phyloP scores from a whole-genome alignment of 2,888 invertebrate species.

The Gari tellinella region DNA sequence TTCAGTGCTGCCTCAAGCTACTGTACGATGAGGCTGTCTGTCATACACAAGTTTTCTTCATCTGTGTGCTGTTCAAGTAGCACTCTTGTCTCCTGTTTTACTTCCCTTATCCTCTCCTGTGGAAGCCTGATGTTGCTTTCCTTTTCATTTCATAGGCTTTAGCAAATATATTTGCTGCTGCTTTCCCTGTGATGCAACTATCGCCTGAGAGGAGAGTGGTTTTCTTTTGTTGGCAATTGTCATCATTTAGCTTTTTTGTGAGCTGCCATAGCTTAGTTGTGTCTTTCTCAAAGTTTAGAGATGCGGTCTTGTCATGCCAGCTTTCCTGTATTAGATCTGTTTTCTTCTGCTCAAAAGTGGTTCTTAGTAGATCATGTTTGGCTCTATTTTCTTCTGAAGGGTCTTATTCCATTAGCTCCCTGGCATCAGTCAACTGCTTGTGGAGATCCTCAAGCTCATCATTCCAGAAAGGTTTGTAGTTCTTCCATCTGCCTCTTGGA shows the following conservation, averaged over 20 bases:
- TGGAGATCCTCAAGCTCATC: slow-evolving; percentile 5
- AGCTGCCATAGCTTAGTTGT: slow-evolving; percentile 24
- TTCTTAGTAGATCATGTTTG: neutral
- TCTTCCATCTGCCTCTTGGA: neutral
- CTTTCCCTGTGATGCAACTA: slow-evolving; percentile 13
- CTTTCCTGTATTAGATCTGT: neutral
- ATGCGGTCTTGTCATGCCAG: slow-evolving; percentile 11
- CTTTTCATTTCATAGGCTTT: slow-evolving; percentile 23
- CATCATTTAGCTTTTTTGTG: slow-evolving; percentile 18
- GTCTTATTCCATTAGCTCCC: slow-evolving; percentile 1
- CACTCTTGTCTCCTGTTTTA: slow-evolving; percentile 7
- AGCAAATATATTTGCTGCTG: slow-evolving; percentile 31
- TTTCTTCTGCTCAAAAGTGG: neutral
- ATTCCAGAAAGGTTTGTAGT: slow-evolving; percentile 19
- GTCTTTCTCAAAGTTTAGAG: slow-evolving; percentile 20
- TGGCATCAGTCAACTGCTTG: neutral
- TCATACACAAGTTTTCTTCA: neutral
- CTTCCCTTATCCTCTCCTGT: slow-evolving; percentile 11
- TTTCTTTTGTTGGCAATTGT: slow-evolving; percentile 5
- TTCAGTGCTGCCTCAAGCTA: slow-evolving; percentile 10
- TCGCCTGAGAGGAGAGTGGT: neutral
- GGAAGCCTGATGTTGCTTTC: slow-evolving; percentile 20
- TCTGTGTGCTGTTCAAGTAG: neutral
- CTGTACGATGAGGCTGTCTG: slow-evolving; percentile 4
- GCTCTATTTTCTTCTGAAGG: slow-evolving; percentile 9